phyloP scores from a whole-genome alignment of 2,113 vertebrate species.

The Rhinogobius similis region DNA sequence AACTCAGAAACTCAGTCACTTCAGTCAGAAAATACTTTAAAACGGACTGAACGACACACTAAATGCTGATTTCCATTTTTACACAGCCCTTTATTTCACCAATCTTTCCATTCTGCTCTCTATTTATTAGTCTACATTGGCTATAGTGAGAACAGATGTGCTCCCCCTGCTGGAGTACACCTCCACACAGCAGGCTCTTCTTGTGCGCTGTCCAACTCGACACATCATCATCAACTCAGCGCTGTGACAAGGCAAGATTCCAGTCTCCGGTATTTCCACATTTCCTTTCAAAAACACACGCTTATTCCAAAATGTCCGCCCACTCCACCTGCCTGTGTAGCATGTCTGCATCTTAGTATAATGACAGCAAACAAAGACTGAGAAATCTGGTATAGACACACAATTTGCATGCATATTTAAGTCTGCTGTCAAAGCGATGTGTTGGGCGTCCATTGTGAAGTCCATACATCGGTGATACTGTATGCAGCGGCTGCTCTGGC shows the following conservation, averaged over 20 bases:
- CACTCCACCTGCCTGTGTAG: not conserved
- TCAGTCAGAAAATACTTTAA: too few species aligned
- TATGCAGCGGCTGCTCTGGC: conserved; percentile 59
- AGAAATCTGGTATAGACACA: not conserved
- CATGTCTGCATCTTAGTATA: not conserved
- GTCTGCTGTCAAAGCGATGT: conserved; percentile 15
- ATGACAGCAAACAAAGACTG: conserved; percentile 12
- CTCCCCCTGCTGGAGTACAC: conserved; percentile 54
- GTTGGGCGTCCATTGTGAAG: conserved; percentile 26
- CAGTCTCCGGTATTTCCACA: not conserved
- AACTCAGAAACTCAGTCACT: too few species aligned
- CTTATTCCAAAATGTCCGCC: not conserved
- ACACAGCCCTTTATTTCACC: not conserved
- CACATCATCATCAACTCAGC: not conserved
- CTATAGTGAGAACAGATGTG: conserved; percentile 25
- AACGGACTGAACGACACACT: too few species aligned
- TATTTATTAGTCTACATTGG: not conserved
- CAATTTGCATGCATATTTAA: conserved; percentile 29
- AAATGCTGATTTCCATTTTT: not conserved
- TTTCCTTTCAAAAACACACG: not conserved
- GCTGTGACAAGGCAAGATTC: not conserved
- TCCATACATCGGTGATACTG: conserved; percentile 49
- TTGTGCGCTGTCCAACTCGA: conserved; percentile 15
- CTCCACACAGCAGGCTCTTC: not conserved
- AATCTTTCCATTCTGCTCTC: not conserved